phyloP scores from a whole-genome alignment of 2,888 invertebrate species.

The Xestia xanthographa region DNA sequence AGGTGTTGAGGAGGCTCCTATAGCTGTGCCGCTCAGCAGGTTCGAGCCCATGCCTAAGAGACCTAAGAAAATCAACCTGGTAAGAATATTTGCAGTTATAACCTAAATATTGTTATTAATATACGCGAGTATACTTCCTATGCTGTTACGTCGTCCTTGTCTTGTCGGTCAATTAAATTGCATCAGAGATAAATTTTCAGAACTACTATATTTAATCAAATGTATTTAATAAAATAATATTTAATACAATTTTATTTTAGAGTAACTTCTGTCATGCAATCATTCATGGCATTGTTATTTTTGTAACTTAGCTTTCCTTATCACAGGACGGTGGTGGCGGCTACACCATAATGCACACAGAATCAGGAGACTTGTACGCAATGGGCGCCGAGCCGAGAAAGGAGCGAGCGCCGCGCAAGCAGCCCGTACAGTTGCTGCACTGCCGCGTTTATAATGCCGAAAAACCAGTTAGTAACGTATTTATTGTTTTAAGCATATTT shows the following conservation, averaged over 20 bases:
- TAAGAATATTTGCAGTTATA: slow-evolving; percentile 68
- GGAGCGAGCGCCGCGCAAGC: slow-evolving; percentile 82
- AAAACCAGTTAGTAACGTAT: slow-evolving; percentile 87
- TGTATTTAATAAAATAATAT: no score
- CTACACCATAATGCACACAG: slow-evolving; percentile 92
- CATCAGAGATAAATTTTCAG: no score
- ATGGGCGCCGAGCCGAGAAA: slow-evolving; percentile 82
- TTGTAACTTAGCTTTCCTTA: background rate
- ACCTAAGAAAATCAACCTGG: slow-evolving; percentile 89
- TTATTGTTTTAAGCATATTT: background rate
- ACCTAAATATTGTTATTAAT: background rate
- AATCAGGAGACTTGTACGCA: slow-evolving; percentile 89
- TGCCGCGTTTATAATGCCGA: slow-evolving; percentile 91
- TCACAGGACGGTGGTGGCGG: slow-evolving; percentile 91
- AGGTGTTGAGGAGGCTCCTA: slow-evolving; percentile 73
- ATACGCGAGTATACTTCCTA: background rate
- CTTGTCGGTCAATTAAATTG: no score
- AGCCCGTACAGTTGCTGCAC: slow-evolving; percentile 90
- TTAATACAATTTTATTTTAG: no score
- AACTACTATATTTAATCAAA: no score
- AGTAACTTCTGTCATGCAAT: no score
- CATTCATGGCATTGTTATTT: background rate
- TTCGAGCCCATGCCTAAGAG: slow-evolving; percentile 87
- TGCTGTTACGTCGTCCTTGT: background rate
- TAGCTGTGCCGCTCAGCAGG: slow-evolving; percentile 80